phyloP scores from a whole-genome alignment of 1,140 invertebrate species.

The Drosophila takahashii region DNA sequence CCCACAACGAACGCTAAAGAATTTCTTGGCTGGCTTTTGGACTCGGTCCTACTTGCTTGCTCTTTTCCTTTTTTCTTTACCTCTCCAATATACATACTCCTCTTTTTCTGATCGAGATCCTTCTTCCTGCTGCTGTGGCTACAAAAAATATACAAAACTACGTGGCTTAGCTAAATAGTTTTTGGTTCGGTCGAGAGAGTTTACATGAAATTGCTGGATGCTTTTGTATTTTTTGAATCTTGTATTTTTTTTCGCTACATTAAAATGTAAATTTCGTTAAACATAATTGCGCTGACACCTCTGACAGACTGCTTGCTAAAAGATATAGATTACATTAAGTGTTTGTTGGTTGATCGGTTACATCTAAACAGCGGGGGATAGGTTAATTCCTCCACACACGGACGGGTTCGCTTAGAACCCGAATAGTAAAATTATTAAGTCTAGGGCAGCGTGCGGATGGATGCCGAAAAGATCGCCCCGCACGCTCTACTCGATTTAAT shows the following conservation, averaged over 20 bases:
- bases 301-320: conserved; percentile 72
- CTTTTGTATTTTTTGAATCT: conserved; percentile 48
- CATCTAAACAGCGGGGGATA: conserved; percentile 70
- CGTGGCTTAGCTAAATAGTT: conserved; percentile 23
- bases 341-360: conserved; percentile 52
- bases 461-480: conserved; percentile 46
- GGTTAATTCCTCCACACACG: conserved; percentile 35
- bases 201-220: conserved; percentile 62
- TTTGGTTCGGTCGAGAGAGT: conserved; percentile 29
- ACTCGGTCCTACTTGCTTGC: conserved; percentile 32
- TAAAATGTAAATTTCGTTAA: conserved; percentile 76
- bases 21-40: conserved; percentile 19
- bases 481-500: conserved; percentile 66
- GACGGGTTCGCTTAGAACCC: conserved; percentile 45
- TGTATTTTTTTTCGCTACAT: conserved; percentile 74
- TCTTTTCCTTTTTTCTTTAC: conserved; percentile 20
- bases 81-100: conserved; percentile 18
- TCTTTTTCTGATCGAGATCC: conserved; percentile 19
- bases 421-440: conserved; percentile 60
- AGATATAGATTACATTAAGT: conserved; percentile 68
- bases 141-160: conserved; percentile 40
- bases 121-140: conserved; percentile 28
- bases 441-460: conserved; percentile 58
- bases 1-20: conserved; percentile 40
- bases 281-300: conserved; percentile 71